phyloP scores from a whole-genome alignment of 1,140 invertebrate species.

The Drosophila quadrilineata region DNA sequence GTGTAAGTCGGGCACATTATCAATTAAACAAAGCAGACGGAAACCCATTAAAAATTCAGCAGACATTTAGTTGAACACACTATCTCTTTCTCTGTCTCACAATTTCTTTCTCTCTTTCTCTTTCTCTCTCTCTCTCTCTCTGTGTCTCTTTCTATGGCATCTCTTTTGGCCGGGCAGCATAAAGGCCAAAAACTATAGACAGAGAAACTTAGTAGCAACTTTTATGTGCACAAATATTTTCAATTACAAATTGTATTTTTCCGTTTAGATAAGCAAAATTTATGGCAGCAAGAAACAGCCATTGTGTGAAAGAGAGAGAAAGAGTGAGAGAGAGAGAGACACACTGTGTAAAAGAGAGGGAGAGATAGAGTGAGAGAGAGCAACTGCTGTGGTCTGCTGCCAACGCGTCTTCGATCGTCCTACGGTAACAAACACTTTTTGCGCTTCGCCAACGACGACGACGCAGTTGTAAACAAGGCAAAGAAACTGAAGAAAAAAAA shows the following conservation, averaged over 20 bases:
- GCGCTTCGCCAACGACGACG: conserved; percentile 65
- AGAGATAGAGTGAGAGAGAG: too few relatives aligned
- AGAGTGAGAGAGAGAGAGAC: too few relatives aligned
- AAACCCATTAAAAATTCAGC: conserved; percentile 45
- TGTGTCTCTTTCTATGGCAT: not conserved
- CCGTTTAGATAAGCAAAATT: conserved; percentile 77
- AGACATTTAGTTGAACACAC: conserved; percentile 11
- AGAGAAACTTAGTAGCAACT: conserved; percentile 41
- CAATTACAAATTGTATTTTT: conserved; percentile 79
- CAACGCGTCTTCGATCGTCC: conserved; percentile 36
- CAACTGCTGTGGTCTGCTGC: too few relatives aligned
- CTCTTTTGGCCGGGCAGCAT: not conserved
- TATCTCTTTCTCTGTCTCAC: not conserved
- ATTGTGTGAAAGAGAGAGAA: too few relatives aligned
- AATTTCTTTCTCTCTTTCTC: not conserved
- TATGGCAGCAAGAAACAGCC: too few relatives aligned
- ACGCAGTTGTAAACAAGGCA: conserved; percentile 70
- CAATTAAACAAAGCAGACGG: conserved; percentile 43
- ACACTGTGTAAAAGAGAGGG: too few relatives aligned
- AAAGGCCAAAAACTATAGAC: conserved; percentile 14
- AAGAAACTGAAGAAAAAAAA: conserved; percentile 18
- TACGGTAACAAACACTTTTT: conserved; percentile 73
- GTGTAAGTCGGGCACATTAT: not conserved
- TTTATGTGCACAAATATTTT: conserved; percentile 67
- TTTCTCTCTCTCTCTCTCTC: not conserved